Percentiles rank a stretch among this genome's conserved stretches.
Evolutionary conservation across 2,113 vertebrate genomes (phyloP).

Genomic region (Ptilorrhoa leucosticta): DNA sequence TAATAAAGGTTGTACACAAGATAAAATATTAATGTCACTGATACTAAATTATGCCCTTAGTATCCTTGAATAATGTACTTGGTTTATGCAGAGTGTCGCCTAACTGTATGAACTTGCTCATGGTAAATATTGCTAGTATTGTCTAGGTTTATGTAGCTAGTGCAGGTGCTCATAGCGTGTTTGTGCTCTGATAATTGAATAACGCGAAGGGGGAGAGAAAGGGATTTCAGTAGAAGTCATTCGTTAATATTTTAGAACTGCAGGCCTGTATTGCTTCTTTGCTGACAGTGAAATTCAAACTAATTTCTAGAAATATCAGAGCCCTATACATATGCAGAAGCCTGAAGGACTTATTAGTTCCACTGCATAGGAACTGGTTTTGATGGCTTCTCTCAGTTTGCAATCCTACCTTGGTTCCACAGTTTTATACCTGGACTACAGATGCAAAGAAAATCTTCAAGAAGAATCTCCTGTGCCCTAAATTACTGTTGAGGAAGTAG

Average conservation of each 20-base stretch:
- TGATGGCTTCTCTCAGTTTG: not conserved
- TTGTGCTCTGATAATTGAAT: not conserved
- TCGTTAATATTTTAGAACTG: not conserved
- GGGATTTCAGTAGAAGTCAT: not conserved
- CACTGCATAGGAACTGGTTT: not conserved
- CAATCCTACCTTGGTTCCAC: not conserved
- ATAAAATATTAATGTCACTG: not conserved
- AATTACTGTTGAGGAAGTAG: not conserved
- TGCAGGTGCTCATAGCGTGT: not conserved
- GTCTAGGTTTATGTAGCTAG: not conserved
- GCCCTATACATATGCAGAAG: not conserved
- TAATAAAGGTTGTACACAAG: not conserved
- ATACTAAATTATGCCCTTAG: not conserved
- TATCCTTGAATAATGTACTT: not conserved
- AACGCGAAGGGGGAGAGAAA: not conserved
- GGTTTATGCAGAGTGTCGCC: not conserved
- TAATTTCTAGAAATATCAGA: not conserved
- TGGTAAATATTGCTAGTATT: not conserved
- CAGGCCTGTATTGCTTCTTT: not conserved
- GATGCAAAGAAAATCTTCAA: not conserved
- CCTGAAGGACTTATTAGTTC: not conserved
- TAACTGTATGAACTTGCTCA: not conserved
- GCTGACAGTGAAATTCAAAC: not conserved
- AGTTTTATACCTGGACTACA: not conserved
- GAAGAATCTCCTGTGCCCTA: not conserved